Percentiles rank a stretch among this genome's conserved stretches.
phyloP scores from a whole-genome alignment of 2,113 vertebrate genomes.

The Malurus melanocephalus region DNA sequence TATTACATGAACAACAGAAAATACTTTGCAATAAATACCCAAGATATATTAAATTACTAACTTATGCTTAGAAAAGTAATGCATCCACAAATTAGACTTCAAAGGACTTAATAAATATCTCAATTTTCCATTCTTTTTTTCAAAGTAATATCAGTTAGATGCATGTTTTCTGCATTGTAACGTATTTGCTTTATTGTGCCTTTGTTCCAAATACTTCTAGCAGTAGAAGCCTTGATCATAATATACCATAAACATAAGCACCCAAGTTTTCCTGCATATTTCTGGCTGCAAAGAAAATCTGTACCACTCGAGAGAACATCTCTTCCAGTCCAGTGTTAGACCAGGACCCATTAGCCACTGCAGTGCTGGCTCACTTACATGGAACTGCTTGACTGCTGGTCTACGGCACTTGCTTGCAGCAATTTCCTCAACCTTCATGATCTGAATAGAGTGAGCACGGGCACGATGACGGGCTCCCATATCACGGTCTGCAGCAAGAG shows the following conservation, averaged over 20 bases:
- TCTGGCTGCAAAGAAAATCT: neutral
- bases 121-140: neutral
- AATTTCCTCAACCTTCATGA: constrained; percentile 97
- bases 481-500: constrained; percentile 81
- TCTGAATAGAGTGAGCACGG: constrained; percentile 93
- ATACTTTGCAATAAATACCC: neutral
- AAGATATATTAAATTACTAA: neutral
- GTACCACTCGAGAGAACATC: neutral
- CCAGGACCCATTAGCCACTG: neutral
- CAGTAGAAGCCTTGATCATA: neutral
- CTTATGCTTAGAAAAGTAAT: neutral
- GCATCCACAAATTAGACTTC: neutral
- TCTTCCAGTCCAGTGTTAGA: rapidly evolving
- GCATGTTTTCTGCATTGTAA: neutral
- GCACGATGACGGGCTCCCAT: constrained; percentile 96
- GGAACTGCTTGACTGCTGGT: constrained; percentile 97
- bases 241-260: neutral
- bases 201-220: neutral
- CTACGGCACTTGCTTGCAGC: constrained; percentile 94
- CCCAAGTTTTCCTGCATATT: neutral
- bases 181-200: rapidly evolving
- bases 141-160: neutral
- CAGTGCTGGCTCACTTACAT: constrained; percentile 75
- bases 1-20: neutral
- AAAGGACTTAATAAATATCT: neutral